Percentiles rank a stretch among this genome's conserved stretches.
Evolutionary conservation across 2,888 invertebrate genomes (phyloP).

Genomic region (Liodrosophila aerea): DNA sequence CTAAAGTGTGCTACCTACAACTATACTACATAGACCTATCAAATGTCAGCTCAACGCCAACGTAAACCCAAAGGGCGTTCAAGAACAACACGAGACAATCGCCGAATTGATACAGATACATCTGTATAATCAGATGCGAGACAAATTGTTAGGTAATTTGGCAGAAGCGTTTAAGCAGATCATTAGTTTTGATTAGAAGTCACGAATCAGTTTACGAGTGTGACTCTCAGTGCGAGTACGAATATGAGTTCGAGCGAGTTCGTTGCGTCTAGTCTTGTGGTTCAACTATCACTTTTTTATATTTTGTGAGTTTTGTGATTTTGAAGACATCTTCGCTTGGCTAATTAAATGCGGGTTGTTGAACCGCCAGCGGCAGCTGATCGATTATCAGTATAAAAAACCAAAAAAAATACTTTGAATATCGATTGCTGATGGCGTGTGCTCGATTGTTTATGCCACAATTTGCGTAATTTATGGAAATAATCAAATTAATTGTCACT

Average conservation of each 20-base stretch:
- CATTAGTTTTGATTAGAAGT: conserved; percentile 56
- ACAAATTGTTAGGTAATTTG: conserved; percentile 36
- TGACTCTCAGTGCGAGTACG: too few relatives aligned
- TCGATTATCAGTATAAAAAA: conserved; percentile 52
- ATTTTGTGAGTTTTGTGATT: conserved; percentile 28
- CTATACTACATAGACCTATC: background rate
- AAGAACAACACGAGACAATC: background rate
- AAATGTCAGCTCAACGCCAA: conserved; percentile 17
- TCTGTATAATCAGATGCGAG: conserved; percentile 4
- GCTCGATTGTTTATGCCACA: conserved; percentile 42
- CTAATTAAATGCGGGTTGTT: conserved; percentile 65
- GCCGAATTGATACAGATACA: too few relatives aligned
- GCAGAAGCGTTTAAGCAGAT: conserved; percentile 37
- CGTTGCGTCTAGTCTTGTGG: conserved; percentile 15
- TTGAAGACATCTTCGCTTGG: conserved; percentile 33
- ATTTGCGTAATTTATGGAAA: conserved; percentile 46
- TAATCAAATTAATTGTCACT: conserved; percentile 53
- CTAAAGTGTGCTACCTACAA: background rate
- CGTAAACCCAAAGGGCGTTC: conserved; percentile 10
- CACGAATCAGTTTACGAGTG: conserved; percentile 30
- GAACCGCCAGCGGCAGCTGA: conserved; percentile 59
- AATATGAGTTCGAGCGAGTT: background rate
- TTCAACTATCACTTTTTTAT: conserved; percentile 69
- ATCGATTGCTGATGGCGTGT: conserved; percentile 43
- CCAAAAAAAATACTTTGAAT: conserved; percentile 6